A percentile compares a stretch with the other conserved stretches of the same genome.
Evolutionary conservation across 2,797 vertebrate species (phyloP).

Genomic region (Antrozous pallidus): DNA sequence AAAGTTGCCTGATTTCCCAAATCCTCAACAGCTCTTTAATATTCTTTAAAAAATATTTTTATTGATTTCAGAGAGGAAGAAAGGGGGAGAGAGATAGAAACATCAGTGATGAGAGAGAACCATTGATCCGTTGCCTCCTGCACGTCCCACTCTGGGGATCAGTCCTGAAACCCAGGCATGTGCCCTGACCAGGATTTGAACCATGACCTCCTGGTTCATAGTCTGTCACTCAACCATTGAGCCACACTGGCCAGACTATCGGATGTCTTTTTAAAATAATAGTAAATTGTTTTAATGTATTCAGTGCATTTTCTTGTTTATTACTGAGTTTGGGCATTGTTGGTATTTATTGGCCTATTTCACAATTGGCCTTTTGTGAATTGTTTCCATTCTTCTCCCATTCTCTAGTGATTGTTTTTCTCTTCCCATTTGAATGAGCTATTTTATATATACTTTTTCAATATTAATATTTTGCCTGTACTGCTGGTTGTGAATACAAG

Average conservation of each 20-base stretch:
- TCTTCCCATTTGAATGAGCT: neutral
- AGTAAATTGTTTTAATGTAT: neutral
- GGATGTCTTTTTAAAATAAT: neutral
- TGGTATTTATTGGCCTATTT: neutral
- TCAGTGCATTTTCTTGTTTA: neutral
- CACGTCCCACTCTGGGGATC: too few species aligned
- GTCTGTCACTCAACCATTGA: too few species aligned
- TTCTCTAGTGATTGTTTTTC: conserved; percentile 10
- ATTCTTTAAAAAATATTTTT: neutral
- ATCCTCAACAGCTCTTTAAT: neutral
- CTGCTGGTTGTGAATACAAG: neutral
- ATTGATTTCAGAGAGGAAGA: too few species aligned
- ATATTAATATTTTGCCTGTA: neutral
- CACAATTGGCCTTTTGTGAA: neutral
- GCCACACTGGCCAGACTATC: too few species aligned
- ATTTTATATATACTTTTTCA: neutral
- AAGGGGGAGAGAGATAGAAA: too few species aligned
- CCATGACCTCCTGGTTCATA: too few species aligned
- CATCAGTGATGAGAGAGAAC: too few species aligned
- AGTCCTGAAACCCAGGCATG: too few species aligned
- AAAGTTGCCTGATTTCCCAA: neutral
- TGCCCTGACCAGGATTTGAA: too few species aligned
- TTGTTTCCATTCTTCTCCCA: neutral
- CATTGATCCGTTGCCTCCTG: too few species aligned
- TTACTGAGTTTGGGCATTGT: neutral